phyloP scores from a whole-genome alignment of 92 coral and sea anemone genomes.

The Parazoanthus swiftii region DNA sequence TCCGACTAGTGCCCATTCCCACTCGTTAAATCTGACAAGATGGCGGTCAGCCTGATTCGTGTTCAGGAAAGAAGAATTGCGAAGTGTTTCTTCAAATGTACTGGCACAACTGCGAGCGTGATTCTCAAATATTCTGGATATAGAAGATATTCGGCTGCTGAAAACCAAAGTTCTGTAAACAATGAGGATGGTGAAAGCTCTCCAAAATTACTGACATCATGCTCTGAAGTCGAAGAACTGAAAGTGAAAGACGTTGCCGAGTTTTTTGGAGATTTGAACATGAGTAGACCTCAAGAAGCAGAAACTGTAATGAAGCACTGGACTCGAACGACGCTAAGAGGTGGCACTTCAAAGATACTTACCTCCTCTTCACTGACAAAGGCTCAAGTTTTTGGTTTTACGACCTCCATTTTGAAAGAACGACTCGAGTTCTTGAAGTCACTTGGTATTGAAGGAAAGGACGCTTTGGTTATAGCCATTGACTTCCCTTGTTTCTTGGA shows the following conservation, averaged over 20 bases:
- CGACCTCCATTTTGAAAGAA: conserved; percentile 56
- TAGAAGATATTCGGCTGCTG: background rate
- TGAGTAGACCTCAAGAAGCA: conserved; percentile 8
- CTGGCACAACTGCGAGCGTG: background rate
- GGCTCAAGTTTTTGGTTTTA: conserved; percentile 77
- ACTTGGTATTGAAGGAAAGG: conserved; percentile 67
- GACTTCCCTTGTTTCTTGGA: conserved; percentile 81
- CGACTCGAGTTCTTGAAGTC: conserved; percentile 66
- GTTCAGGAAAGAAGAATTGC: background rate
- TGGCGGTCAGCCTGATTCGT: conserved; percentile 41
- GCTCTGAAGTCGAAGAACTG: background rate
- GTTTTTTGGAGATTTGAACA: background rate
- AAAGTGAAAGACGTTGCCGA: conserved; percentile 36
- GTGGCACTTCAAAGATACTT: conserved; percentile 55
- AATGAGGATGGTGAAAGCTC: background rate
- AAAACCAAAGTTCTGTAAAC: conserved; percentile 3
- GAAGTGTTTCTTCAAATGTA: conserved; percentile 6
- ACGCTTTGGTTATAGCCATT: conserved; percentile 73
- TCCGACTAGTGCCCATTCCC: background rate
- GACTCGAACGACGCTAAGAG: conserved; percentile 43
- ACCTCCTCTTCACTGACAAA: conserved; percentile 48
- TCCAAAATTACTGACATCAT: background rate
- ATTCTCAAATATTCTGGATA: background rate
- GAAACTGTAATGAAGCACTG: conserved; percentile 46
- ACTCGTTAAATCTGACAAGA: conserved; percentile 26